Evolutionary conservation across 2,888 invertebrate genomes (phyloP).

Genomic region (Meteorus cinctellus): DNA sequence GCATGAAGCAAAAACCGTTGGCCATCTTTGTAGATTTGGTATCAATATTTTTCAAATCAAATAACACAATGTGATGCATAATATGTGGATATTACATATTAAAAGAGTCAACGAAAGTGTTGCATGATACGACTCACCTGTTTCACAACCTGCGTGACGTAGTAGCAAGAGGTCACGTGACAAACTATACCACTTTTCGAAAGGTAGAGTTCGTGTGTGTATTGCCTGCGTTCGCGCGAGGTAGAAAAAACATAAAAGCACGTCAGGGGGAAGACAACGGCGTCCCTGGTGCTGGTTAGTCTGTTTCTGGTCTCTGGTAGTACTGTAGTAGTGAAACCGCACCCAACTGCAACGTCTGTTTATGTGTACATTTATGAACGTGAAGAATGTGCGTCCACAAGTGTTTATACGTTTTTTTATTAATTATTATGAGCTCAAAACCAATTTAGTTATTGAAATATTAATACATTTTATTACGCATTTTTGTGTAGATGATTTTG

Average conservation of each 20-base stretch:
- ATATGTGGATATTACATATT: constrained; percentile 1
- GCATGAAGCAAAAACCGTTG: too few species aligned
- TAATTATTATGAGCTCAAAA: neutral
- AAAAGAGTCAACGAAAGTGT: constrained; percentile 3
- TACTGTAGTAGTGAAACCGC: constrained; percentile 64
- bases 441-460: neutral
- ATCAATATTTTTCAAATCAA: neutral
- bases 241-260: constrained; percentile 38
- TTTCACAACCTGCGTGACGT: constrained; percentile 72
- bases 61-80: neutral
- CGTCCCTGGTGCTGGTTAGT: constrained; percentile 35
- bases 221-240: constrained; percentile 19
- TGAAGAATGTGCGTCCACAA: neutral
- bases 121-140: constrained; percentile 61
- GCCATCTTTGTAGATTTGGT: neutral
- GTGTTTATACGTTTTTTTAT: neutral
- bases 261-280: constrained; percentile 46
- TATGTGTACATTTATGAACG: constrained; percentile 2
- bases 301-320: neutral
- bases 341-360: constrained; percentile 67
- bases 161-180: constrained; percentile 66
- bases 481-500: neutral
- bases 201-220: constrained; percentile 50
- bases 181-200: constrained; percentile 56
- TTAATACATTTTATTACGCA: neutral